Evolutionary conservation across 1,140 invertebrate species (phyloP).

Genomic region (Aleiodes sp.): DNA sequence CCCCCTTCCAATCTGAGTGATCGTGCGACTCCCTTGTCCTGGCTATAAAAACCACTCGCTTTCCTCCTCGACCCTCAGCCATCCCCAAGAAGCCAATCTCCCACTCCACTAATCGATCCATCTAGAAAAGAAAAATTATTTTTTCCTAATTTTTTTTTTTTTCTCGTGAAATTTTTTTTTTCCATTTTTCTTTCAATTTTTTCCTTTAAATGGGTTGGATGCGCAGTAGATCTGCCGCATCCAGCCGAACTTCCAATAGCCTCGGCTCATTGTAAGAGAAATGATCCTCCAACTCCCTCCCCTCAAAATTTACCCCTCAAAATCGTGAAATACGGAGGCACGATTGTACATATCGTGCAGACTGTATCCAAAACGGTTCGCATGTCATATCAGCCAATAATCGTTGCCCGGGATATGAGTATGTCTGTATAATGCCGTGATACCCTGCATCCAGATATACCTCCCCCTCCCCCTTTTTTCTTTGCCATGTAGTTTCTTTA

Average conservation of each 20-base stretch:
- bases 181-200: conserved; percentile 18
- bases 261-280: no score
- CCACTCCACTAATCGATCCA: conserved; percentile 47
- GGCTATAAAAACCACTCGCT: conserved; percentile 67
- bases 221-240: no score
- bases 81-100: conserved; percentile 66
- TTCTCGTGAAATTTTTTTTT: conserved; percentile 40
- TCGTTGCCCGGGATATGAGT: conserved; percentile 59
- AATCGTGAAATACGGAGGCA: neutral
- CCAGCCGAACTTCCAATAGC: no score
- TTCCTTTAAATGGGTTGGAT: neutral
- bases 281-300: neutral
- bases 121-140: conserved; percentile 41
- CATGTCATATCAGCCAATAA: conserved; percentile 68
- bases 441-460: neutral
- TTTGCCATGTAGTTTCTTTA: neutral
- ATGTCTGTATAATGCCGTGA: conserved; percentile 60
- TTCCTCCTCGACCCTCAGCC: conserved; percentile 62
- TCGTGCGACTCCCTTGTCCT: conserved; percentile 58
- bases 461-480: neutral
- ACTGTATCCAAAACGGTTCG: conserved; percentile 61
- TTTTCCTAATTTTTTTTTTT: conserved; percentile 17
- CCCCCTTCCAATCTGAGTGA: conserved; percentile 54
- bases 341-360: conserved; percentile 56
- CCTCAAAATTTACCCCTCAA: neutral